Percentiles rank a stretch among this genome's conserved stretches.
These are phyloP conservation scores for Anolis sagrei DNA, from an alignment of 2,113 vertebrate genomes.

Conservation along the genomic window DNA sequence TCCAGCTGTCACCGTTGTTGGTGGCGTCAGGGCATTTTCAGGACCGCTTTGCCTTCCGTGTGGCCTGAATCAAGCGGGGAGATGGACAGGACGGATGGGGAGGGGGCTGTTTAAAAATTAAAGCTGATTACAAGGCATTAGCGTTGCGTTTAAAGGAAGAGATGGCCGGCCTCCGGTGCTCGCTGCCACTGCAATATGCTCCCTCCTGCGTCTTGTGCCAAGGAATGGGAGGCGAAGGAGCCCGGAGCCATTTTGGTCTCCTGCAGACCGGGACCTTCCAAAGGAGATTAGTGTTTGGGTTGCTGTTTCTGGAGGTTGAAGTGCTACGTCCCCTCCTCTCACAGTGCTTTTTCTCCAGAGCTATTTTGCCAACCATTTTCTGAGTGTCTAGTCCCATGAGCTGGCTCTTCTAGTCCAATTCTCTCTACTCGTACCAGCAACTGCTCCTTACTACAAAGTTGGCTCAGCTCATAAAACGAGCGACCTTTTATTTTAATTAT, in stretches of 20 bases:
- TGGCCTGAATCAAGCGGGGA: constrained; percentile 62
- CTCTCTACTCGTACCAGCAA: neutral
- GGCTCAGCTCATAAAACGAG: no score
- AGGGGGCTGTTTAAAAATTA: constrained; percentile 75
- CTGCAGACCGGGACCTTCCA: neutral
- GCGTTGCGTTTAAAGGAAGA: constrained; percentile 63
- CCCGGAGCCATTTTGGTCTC: neutral
- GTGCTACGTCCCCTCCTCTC: no score
- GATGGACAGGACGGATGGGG: constrained; percentile 61
- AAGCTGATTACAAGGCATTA: constrained; percentile 77
- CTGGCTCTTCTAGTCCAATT: no score
- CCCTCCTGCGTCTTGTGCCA: constrained; percentile 48
- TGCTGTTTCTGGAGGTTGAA: neutral
- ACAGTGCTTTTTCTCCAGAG: neutral
- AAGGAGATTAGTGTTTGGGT: no score
- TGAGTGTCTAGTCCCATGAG: neutral
- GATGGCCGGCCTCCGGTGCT: constrained; percentile 50
- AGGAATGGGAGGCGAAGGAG: neutral
- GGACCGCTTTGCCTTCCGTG: constrained; percentile 63
- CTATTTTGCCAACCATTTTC: neutral
- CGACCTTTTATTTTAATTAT: no score
- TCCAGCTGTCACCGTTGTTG: constrained; percentile 80
- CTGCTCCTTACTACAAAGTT: no score
- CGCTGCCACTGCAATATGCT: constrained; percentile 48
- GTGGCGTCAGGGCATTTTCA: constrained; percentile 37